phyloP scores from a whole-genome alignment of 2,888 invertebrate species.

The Raillietiella orientalis region DNA sequence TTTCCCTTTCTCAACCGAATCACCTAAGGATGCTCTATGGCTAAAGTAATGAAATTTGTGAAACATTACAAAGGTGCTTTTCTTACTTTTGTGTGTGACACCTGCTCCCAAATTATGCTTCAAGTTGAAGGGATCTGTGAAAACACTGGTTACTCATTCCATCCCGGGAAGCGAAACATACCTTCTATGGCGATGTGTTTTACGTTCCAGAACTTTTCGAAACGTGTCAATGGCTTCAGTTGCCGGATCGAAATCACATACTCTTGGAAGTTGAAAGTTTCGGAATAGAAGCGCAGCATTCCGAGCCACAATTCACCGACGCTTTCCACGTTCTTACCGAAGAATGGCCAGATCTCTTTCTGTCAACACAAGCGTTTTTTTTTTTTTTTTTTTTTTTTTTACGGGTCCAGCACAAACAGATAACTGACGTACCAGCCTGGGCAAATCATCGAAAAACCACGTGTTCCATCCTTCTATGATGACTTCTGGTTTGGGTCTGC shows the following conservation, averaged over 20 bases:
- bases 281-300: slow-evolving; percentile 20
- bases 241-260: slow-evolving; percentile 18
- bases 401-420: neutral
- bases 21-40: too few relatives aligned
- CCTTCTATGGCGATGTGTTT: slow-evolving; percentile 21
- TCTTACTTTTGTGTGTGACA: slow-evolving; percentile 19
- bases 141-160: neutral
- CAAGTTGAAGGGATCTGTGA: slow-evolving; percentile 22
- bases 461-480: slow-evolving; percentile 20
- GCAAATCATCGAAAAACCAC: slow-evolving; percentile 17
- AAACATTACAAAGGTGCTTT: slow-evolving; percentile 2
- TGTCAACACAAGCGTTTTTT: too few relatives aligned
- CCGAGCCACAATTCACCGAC: slow-evolving; percentile 19
- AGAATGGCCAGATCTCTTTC: slow-evolving; percentile 14
- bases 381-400: too few relatives aligned
- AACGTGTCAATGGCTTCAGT: slow-evolving; percentile 14
- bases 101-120: slow-evolving; percentile 21
- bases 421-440: slow-evolving; percentile 12
- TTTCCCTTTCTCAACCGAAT: too few relatives aligned
- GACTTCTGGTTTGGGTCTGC: slow-evolving; percentile 9
- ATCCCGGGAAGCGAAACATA: slow-evolving; percentile 7
- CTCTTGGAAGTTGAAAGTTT: slow-evolving; percentile 17
- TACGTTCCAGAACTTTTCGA: slow-evolving; percentile 21
- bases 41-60: slow-evolving; percentile 1
- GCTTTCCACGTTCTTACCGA: slow-evolving; percentile 14